Evolutionary conservation across 2,888 invertebrate species (phyloP).

Genomic region (Nezara viridula): DNA sequence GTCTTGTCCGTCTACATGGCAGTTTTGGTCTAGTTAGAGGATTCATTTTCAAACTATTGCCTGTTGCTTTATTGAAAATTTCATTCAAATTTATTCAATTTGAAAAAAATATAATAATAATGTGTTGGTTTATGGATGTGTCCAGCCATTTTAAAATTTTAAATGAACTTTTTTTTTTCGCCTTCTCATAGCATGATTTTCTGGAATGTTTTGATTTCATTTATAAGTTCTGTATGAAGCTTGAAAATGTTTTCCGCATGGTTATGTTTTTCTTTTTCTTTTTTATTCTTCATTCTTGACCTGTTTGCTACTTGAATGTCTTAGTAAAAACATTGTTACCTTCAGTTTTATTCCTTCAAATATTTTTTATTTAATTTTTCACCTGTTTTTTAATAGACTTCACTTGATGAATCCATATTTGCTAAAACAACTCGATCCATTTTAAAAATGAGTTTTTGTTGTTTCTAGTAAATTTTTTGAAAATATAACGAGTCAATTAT

Average conservation of each 20-base stretch:
- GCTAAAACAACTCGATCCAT: too few species aligned
- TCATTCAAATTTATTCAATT: background rate
- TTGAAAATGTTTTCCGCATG: constrained; percentile 4
- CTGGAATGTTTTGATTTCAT: constrained; percentile 18
- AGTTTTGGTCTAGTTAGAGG: constrained; percentile 21
- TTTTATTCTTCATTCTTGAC: background rate
- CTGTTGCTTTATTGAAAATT: constrained; percentile 13
- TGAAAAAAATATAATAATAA: background rate
- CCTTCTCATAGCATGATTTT: constrained; percentile 35
- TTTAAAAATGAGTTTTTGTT: too few species aligned
- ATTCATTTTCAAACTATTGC: constrained; percentile 23
- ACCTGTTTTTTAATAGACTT: too few species aligned
- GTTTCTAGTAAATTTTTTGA: too few species aligned
- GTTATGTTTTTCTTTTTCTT: constrained; percentile 13
- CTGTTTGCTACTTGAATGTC: background rate
- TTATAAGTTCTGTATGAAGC: constrained; percentile 7
- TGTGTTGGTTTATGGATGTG: constrained; percentile 1
- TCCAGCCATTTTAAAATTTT: background rate
- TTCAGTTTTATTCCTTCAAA: too few species aligned
- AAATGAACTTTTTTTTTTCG: background rate
- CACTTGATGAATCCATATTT: too few species aligned
- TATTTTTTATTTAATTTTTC: too few species aligned
- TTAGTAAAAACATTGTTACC: background rate
- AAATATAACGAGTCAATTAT: too few species aligned
- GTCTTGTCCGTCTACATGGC: constrained; percentile 4